Base-by-base conservation (phyloP, 1,140 invertebrate genomes). In the Hydropsyche tenuis region DNA sequence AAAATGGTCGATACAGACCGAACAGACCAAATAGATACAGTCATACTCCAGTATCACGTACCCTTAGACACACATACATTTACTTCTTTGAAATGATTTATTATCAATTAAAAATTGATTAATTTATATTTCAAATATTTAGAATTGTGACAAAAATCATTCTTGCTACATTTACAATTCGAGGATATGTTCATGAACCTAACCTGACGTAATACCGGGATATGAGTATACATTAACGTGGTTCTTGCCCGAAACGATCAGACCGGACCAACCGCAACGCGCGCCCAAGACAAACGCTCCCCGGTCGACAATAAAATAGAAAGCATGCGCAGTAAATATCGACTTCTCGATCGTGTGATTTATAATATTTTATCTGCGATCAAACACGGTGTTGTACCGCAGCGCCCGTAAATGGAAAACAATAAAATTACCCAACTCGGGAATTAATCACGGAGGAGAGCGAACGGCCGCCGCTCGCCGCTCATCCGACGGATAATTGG, bases 351-450 rank as follows among this genome's bases (percentile, higher is more conserved):
- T 69, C 46, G 66, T 69, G 66, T 69, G 66, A 69, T 69, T 69
- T 69, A 69, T 69, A 69, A 69, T 69, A 69, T 69, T 69, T 69
- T 69, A 69, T 69, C 66, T 51, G 48, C 45, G 48, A 69, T 69
- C 66, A 56, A 56, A 56, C 66, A 69, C 27, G 64, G 64, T 66
- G 64, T 66, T 66, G 64, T 66, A 66, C 64, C 64, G 25, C 20
- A n/a, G 22, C 46, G n/a, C 4, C 66, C 66, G 45, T 69, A 69
- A 56, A 69, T 69, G 66, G 66, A 20, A 16, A 69, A 69, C 66
- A 69, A 69, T 69, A 69, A 69, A 69, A 69, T 69, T 69, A 37
- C 25, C 66, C 46, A 30, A 30, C 66, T 23, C 30, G 45, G 66
- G 14, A 69, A 69, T 69, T 69, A 69, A 69, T 69, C 66, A 53